A percentile compares a stretch with the other conserved stretches of the same genome.
Conservation (phyloP, 2,888 invertebrate species). For the Zaprionus lineosus region DNA sequence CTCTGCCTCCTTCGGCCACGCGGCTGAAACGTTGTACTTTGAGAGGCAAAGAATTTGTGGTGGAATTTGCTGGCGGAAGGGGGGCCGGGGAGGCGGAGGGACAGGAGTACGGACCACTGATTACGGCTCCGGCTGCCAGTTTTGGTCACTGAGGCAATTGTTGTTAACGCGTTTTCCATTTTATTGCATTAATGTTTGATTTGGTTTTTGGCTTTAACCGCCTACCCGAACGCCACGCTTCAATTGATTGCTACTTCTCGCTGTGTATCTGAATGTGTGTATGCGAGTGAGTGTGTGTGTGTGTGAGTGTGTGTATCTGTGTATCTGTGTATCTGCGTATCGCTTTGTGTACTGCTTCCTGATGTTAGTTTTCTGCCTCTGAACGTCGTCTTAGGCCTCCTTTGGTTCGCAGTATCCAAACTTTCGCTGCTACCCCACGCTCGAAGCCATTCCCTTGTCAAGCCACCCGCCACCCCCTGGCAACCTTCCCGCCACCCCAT, state of each 20-base stretch:
- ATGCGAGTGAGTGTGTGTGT: slow-evolving; percentile 13
- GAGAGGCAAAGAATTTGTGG: too few species aligned
- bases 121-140: slow-evolving; percentile 45
- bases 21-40: too few species aligned
- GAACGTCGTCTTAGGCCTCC: too few species aligned
- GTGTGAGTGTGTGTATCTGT: slow-evolving; percentile 11
- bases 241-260: slow-evolving; percentile 62
- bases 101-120: slow-evolving; percentile 35
- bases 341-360: too few species aligned
- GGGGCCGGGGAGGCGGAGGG: slow-evolving; percentile 4
- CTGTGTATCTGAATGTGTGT: slow-evolving; percentile 32
- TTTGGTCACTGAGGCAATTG: slow-evolving; percentile 69
- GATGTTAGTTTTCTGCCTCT: too few species aligned
- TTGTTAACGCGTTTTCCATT: slow-evolving; percentile 80
- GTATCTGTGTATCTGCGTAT: slow-evolving; percentile 14
- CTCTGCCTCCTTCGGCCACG: slow-evolving; percentile 61
- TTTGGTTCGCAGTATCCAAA: slow-evolving; percentile 42
- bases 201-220: slow-evolving; percentile 57
- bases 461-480: neutral
- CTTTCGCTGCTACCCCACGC: too few species aligned
- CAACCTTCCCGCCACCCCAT: neutral
- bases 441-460: too few species aligned
- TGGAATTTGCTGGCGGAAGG: too few species aligned
- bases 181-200: slow-evolving; percentile 80
- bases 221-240: slow-evolving; percentile 10